phyloP scores from a whole-genome alignment of 2,113 vertebrate species.

The Anseranas semipalmata region DNA sequence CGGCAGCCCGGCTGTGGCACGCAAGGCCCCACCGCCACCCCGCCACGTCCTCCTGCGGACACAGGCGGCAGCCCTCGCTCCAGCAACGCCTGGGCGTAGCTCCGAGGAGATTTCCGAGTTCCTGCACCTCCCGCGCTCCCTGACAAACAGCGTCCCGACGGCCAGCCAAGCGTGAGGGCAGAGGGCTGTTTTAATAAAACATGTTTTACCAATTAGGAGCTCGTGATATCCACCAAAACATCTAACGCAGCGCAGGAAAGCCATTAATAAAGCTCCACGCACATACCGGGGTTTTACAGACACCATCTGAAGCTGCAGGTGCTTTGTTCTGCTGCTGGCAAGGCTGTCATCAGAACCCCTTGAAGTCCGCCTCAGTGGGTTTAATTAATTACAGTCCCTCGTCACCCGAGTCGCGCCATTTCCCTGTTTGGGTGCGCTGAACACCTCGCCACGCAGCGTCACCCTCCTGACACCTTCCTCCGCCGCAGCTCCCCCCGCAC shows the following conservation, averaged over 20 bases:
- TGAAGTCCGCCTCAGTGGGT: background rate
- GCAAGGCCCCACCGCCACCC: too few relatives aligned
- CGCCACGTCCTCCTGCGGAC: background rate
- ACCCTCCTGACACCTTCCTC: background rate
- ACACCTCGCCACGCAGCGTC: background rate
- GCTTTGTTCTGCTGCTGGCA: background rate
- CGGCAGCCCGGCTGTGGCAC: too few relatives aligned
- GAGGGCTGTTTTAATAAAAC: background rate
- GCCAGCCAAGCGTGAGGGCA: background rate
- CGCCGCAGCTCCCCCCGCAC: background rate
- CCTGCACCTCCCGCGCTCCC: background rate
- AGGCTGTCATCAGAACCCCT: background rate
- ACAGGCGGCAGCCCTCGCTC: background rate
- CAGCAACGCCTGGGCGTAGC: background rate
- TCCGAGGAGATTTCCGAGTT: background rate
- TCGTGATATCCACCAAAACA: background rate
- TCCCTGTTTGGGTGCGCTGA: rapidly evolving
- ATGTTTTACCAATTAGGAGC: slow-evolving; percentile 9
- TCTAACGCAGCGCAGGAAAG: background rate
- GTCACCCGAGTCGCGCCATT: background rate
- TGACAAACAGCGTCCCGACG: background rate
- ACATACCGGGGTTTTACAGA: background rate
- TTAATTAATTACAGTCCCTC: background rate
- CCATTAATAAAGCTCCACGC: background rate
- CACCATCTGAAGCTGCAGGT: background rate